Evolutionary conservation across 2,113 vertebrate species (phyloP), one percentile per base, ranked within the genome.

Genomic region (Caranx melampygus): DNA sequence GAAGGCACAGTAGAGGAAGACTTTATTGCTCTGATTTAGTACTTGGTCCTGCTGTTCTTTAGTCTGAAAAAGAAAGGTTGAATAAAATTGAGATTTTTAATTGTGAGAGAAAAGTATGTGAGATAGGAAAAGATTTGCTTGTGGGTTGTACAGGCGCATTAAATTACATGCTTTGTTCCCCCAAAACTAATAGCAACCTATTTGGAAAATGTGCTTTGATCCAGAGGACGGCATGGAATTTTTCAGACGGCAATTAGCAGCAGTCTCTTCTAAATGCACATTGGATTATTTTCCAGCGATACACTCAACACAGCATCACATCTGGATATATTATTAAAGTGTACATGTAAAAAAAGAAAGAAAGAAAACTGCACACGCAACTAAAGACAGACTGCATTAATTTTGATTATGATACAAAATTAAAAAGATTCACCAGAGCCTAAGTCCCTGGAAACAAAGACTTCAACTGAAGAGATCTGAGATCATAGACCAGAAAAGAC

Each of bases 1-100:
- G 89, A 98, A 99, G 26, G 96, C 97, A 1, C 98, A 99, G 92
- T 98, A 98, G 20, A 98, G 94, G 82, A 96, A 94, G 68, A 97
- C 92, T 74, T 87, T 93, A 86, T 96, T 97, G 88, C 95, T 97
- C 72, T 93, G 83, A 34, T 97, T 98, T 14, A 92, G 57, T 8
- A 95, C 93, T 81, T 95, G 94, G 1, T 78, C 88, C 71, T 95
- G 94, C 59, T 98, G 98, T 31, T 92, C 93, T 67, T 78, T 87
- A 0, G 87, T 96, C 98, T 99, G 94, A 75, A 93, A 92, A 78
- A 88, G 76, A 77, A 87, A 78, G 51, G 5, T 9, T 0, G 49
- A 64, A 70, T 12, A 61, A 82, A 62, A 59, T 21, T 40, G 6
- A 59, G 12, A 73, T 71, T 40, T 55, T 42, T 54, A 34, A 73